These are phyloP conservation scores for Lottia gigantea DNA, from an alignment of 2,888 invertebrate genomes.

Conservation along the genomic window DNA sequence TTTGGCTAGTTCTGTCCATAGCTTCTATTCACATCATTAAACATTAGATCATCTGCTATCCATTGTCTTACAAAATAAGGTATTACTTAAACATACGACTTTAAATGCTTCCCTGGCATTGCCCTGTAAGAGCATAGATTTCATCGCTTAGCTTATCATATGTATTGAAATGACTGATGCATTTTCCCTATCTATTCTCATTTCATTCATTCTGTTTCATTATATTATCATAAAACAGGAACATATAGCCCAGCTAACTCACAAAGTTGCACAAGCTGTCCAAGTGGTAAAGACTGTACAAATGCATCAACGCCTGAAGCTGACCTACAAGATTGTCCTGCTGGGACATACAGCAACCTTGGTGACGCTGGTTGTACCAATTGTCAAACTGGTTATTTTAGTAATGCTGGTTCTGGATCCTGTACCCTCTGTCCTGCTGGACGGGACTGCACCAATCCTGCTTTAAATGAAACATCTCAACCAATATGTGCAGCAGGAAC, in stretches of 20 bases:
- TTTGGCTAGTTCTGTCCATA: constrained; percentile 22
- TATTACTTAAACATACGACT: too few species aligned
- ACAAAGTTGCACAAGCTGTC: constrained; percentile 37
- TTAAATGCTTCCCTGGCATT: too few species aligned
- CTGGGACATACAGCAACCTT: constrained; percentile 32
- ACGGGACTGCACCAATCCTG: constrained; percentile 40
- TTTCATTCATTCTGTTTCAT: too few species aligned
- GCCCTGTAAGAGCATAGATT: too few species aligned
- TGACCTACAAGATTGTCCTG: constrained; percentile 26
- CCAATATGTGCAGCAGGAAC: constrained; percentile 50
- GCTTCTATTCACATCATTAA: too few species aligned
- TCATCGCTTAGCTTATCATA: too few species aligned
- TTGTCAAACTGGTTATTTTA: constrained; percentile 40
- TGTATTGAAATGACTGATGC: too few species aligned
- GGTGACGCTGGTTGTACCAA: constrained; percentile 24
- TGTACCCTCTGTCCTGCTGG: constrained; percentile 57
- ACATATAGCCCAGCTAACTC: constrained; percentile 36
- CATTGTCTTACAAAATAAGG: too few species aligned
- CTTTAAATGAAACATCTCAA: constrained; percentile 32
- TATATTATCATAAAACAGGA: constrained; percentile 36
- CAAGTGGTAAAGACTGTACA: constrained; percentile 35
- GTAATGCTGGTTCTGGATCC: constrained; percentile 33
- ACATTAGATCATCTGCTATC: too few species aligned
- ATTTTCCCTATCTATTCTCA: too few species aligned
- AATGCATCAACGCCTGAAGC: constrained; percentile 19